Conservation (phyloP, 2,113 vertebrate species). For the Pluvianellus socialis region DNA sequence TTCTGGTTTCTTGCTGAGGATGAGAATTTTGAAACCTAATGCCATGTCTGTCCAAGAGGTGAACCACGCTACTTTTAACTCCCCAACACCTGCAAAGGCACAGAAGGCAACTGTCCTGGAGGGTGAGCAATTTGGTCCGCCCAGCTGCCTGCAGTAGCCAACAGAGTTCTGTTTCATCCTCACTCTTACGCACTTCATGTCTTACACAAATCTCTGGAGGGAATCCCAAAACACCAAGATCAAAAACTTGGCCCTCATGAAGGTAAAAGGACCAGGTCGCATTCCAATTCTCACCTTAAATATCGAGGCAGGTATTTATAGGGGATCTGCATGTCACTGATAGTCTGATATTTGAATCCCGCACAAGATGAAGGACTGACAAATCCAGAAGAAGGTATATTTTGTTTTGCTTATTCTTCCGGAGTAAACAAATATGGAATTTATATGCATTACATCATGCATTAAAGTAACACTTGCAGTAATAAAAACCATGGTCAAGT, state of each 20-base stretch:
- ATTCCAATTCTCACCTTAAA: background rate
- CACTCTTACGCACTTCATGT: background rate
- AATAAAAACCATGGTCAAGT: background rate
- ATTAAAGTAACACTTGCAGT: background rate
- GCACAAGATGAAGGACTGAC: background rate
- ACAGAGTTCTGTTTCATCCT: background rate
- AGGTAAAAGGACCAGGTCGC: background rate
- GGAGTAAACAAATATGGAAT: background rate
- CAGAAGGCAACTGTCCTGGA: background rate
- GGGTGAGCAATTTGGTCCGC: background rate
- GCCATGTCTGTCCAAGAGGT: background rate
- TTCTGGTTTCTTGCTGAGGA: background rate
- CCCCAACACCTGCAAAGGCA: constrained; percentile 18
- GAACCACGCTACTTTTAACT: background rate
- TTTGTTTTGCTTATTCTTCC: background rate
- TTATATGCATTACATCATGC: background rate
- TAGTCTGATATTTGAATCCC: background rate
- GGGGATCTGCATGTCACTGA: background rate
- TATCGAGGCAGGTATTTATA: background rate
- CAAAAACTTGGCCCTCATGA: background rate
- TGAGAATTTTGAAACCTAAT: constrained; percentile 40
- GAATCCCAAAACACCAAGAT: background rate
- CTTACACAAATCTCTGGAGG: background rate
- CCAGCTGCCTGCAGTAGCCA: background rate
- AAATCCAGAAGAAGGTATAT: background rate